A percentile compares a stretch with the other conserved stretches of the same genome.
Evolutionary conservation across 2,113 vertebrate species (phyloP).

Genomic region (Meles meles): DNA sequence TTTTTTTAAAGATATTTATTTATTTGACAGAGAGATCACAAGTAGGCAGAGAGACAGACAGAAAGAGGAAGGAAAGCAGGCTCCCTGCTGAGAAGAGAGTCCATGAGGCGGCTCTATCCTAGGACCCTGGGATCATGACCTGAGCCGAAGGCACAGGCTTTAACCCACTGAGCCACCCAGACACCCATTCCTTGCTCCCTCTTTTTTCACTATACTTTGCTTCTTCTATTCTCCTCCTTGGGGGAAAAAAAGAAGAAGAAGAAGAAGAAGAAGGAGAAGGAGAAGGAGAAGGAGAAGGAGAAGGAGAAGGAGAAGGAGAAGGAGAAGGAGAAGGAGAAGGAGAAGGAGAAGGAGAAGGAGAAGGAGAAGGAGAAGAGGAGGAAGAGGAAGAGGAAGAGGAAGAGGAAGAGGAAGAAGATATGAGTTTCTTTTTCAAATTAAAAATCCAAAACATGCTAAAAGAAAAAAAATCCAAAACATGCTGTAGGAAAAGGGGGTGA

Average conservation of each 20-base stretch:
- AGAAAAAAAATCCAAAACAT: not conserved
- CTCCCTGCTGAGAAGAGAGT: no score
- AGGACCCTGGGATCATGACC: no score
- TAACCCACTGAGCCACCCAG: no score
- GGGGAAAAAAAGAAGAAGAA: not conserved
- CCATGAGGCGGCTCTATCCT: no score
- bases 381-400: no score
- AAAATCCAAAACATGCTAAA: not conserved
- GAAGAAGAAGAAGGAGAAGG: not conserved
- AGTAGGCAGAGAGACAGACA: no score
- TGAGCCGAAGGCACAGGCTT: no score
- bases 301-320: not conserved
- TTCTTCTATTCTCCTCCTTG: not conserved
- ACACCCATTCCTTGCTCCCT: not conserved
- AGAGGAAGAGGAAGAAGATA: not conserved
- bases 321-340: not conserved
- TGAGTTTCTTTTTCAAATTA: slow-evolving; percentile 22
- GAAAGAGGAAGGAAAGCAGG: no score
- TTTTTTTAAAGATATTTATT: no score
- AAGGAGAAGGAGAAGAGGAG: not conserved
- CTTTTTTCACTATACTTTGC: not conserved
- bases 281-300: no score
- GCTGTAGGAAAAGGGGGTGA: not conserved
- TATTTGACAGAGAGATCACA: no score
- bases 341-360: not conserved